Conservation (phyloP, 35 echinoderm and acorn worm genomes). For the Hemicentrotus pulcherrimus region DNA sequence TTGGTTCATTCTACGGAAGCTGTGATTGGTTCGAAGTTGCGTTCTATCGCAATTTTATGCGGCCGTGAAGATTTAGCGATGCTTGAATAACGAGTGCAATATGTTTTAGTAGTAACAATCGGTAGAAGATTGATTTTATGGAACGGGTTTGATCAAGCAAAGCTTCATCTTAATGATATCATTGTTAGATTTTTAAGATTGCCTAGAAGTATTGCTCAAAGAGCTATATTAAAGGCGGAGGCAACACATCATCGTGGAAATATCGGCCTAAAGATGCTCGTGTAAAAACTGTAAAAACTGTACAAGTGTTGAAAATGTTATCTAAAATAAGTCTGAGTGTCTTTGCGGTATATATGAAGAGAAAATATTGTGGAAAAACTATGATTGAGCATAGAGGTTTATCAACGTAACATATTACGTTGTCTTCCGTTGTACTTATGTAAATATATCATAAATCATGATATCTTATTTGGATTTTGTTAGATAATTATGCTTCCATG, state of each 20-base stretch:
- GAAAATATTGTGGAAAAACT: not conserved
- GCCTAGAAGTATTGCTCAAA: not conserved
- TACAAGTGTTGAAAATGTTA: not conserved
- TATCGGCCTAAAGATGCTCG: not conserved
- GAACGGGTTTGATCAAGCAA: not conserved
- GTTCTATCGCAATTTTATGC: not conserved
- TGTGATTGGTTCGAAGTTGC: not conserved
- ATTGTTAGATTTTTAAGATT: not conserved
- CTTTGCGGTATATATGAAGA: not conserved
- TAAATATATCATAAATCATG: not conserved
- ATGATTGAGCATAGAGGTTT: not conserved
- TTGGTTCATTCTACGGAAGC: not conserved
- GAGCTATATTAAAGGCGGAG: no score
- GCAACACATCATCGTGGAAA: no score
- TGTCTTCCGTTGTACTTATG: not conserved
- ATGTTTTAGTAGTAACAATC: not conserved
- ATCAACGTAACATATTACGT: not conserved
- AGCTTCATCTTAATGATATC: not conserved
- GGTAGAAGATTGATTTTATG: not conserved
- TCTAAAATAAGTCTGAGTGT: not conserved
- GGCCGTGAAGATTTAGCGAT: not conserved
- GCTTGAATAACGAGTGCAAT: conserved; percentile 9
- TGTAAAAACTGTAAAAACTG: not conserved
- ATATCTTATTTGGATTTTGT: not conserved
- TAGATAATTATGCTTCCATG: not conserved